Evolutionary conservation across 2,797 vertebrate species (phyloP).

Genomic region (Syngnathus rostellatus): DNA sequence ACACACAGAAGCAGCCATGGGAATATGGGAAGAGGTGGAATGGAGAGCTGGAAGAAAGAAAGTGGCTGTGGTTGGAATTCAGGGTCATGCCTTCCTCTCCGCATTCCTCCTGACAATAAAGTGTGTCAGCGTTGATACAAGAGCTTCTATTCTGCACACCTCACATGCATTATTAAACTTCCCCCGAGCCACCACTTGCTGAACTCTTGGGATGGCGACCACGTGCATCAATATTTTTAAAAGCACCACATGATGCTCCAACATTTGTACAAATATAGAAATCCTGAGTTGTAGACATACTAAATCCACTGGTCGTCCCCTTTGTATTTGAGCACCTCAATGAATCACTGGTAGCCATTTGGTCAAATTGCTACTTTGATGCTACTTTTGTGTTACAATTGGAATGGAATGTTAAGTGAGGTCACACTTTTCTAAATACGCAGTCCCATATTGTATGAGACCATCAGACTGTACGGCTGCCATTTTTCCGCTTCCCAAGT

Average conservation of each 20-base stretch:
- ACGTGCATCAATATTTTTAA: constrained; percentile 24
- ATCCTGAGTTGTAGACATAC: background rate
- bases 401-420: background rate
- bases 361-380: background rate
- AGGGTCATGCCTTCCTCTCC: constrained; percentile 61
- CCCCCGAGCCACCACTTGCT: constrained; percentile 7
- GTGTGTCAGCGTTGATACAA: constrained; percentile 47
- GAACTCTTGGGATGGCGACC: constrained; percentile 18
- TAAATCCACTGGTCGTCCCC: background rate
- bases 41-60: constrained; percentile 53
- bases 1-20: constrained; percentile 40
- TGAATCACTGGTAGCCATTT: background rate
- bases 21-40: constrained; percentile 51
- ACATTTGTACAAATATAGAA: background rate
- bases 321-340: too few relatives aligned
- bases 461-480: too few relatives aligned
- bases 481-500: too few relatives aligned
- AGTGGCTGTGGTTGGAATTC: constrained; percentile 55
- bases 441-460: too few relatives aligned
- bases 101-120: constrained; percentile 63
- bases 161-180: constrained; percentile 6
- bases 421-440: background rate
- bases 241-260: constrained; percentile 1
- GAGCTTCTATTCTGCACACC: constrained; percentile 44
- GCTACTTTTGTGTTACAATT: background rate